A percentile compares a stretch with the other conserved stretches of the same genome.
Conservation (phyloP, 2,113 vertebrate species). For the Sigmodon hispidus region DNA sequence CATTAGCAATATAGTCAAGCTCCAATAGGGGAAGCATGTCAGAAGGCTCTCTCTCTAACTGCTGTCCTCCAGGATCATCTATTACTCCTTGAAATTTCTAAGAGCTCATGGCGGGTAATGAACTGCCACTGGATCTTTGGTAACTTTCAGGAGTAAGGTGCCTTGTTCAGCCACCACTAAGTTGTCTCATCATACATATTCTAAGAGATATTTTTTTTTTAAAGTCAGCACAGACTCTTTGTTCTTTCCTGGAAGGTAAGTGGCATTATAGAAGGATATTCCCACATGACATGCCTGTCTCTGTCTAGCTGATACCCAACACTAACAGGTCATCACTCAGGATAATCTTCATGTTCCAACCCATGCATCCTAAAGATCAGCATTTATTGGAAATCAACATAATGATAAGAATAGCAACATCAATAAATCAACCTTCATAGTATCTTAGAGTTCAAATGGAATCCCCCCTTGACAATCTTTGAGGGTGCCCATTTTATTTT, state of each 20-base stretch:
- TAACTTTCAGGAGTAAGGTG: background rate
- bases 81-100: constrained; percentile 6
- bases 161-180: background rate
- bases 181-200: background rate
- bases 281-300: background rate
- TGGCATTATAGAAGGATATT: background rate
- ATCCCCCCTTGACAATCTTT: background rate
- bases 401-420: background rate
- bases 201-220: background rate
- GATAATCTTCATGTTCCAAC: background rate
- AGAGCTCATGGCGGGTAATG: background rate
- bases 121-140: background rate
- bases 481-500: background rate
- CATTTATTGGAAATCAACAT: background rate
- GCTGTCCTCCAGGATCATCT: background rate
- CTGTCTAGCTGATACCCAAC: background rate
- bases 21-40: background rate
- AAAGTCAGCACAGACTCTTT: background rate
- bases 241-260: background rate
- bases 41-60: background rate
- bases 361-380: background rate
- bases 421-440: background rate
- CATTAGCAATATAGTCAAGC: background rate
- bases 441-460: background rate
- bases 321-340: background rate